Conservation (phyloP, 1,140 invertebrate species). For the Apis dorsata region DNA sequence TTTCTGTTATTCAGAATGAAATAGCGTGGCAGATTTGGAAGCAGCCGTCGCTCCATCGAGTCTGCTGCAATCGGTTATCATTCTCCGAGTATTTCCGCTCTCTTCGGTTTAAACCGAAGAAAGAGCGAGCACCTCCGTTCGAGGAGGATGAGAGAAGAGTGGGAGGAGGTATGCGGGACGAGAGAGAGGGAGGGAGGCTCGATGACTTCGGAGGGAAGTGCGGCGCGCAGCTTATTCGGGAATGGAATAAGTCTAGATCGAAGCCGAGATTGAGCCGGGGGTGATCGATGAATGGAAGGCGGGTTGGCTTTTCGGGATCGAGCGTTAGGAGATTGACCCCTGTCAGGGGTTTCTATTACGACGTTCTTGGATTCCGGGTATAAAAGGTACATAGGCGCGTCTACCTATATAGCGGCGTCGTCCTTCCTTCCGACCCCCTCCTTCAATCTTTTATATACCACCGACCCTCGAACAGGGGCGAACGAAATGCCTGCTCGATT, state of each 20-base stretch:
- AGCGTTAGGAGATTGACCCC: constrained; percentile 70
- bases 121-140: not conserved
- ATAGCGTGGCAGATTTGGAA: not conserved
- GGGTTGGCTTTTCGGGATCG: constrained; percentile 64
- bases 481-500: constrained; percentile 34
- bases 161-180: constrained; percentile 43
- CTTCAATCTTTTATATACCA: not conserved
- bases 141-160: not conserved
- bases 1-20: constrained; percentile 19
- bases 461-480: not conserved
- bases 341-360: constrained; percentile 71
- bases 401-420: not conserved
- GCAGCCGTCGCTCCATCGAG: not conserved
- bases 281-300: constrained; percentile 66
- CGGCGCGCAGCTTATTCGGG: constrained; percentile 53
- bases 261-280: constrained; percentile 49
- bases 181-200: constrained; percentile 35
- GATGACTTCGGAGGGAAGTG: constrained; percentile 48
- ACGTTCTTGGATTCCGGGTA: constrained; percentile 51
- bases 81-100: constrained; percentile 22
- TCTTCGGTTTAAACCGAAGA: constrained; percentile 4
- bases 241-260: constrained; percentile 63
- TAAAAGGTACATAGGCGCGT: constrained; percentile 41
- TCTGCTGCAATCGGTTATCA: constrained; percentile 32
- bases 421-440: not conserved